Conservation (phyloP, 2,888 invertebrate species). For the Brachynemurus nebulosus region DNA sequence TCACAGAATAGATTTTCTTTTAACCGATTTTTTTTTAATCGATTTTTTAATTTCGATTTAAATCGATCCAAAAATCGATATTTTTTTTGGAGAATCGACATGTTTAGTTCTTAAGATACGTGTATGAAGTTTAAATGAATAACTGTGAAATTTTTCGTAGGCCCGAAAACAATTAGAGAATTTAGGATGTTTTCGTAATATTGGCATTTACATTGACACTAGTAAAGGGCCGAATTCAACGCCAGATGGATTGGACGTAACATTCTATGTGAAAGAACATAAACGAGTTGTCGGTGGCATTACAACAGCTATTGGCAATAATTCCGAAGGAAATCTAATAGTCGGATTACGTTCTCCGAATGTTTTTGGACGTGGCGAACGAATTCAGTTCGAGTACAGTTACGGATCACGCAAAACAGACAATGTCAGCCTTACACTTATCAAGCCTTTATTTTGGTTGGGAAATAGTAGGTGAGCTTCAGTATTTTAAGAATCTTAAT, state of each 20-base stretch:
- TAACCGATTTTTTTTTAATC: no score
- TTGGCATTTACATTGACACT: constrained; percentile 78
- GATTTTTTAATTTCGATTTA: no score
- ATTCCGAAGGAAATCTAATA: constrained; percentile 68
- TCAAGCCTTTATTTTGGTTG: constrained; percentile 58
- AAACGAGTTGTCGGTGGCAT: constrained; percentile 72
- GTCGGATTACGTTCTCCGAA: constrained; percentile 68
- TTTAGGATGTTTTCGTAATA: constrained; percentile 79
- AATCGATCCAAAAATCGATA: no score
- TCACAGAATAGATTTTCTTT: no score
- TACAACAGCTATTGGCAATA: constrained; percentile 79
- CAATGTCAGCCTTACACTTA: constrained; percentile 63
- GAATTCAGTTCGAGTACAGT: constrained; percentile 66
- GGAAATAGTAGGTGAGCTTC: constrained; percentile 50
- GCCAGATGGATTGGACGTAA: constrained; percentile 74
- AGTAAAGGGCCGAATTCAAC: constrained; percentile 62
- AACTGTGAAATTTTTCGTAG: constrained; percentile 30
- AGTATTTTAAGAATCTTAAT: no score
- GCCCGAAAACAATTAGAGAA: constrained; percentile 63
- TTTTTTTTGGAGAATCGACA: no score
- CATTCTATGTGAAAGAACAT: constrained; percentile 74
- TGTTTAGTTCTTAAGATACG: no score
- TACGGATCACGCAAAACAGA: constrained; percentile 71
- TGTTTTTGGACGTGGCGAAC: constrained; percentile 76
- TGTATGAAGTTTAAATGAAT: no score